Base-by-base conservation (phyloP, 2,888 invertebrate species). In the Dione vanillae region DNA sequence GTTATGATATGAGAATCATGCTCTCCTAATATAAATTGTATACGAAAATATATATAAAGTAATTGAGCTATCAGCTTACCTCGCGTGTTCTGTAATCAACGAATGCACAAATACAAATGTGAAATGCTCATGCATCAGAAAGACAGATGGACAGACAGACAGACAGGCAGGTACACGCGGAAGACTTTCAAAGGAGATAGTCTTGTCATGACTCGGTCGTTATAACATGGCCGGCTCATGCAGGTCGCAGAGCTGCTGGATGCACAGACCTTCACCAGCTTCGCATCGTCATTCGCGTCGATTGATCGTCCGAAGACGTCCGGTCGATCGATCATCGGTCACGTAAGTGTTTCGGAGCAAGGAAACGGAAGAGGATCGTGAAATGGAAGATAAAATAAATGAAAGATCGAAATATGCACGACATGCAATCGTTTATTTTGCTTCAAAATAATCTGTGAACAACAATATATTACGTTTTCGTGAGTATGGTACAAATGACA, bases 401-500 rank as follows among this genome's bases (percentile, higher is more conserved):
- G 77, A 83, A 90, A 89, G 81, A 84, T 83, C 51, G 51, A 71
- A 72, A 71, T 81, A 80, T 92, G 92, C 92, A 91, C 79, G 77
- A 86, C 92, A 92, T 92, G 92, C 92, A 90, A 87, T 81, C 83
- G 77, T 91, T 92, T 91, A 91, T 91, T 92, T 89, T 89, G 79
- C 80, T 87, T 86, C 83, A 91, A 93, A 93, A 92, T 91, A 91
- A 89, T 91, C 87, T 90, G 84, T 92, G 87, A 90, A 90, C 88
- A 91, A 93, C 92, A 90, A 88, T 89, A 87, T 86, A 65, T 82
- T 86, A 87, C 84, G 87, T 82, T 89, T 85, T 88, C 79, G 80
- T 84, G 85, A 85, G 82, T 86, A 89, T 89, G 88, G 89, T 92
- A 92, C 92, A 92, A 91, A 91, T 89, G 91, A 91, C 91, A 89